Percentiles rank a stretch among this genome's conserved stretches.
phyloP scores from a whole-genome alignment of 1,140 invertebrate genomes.

The Mesaphorura yosii region DNA sequence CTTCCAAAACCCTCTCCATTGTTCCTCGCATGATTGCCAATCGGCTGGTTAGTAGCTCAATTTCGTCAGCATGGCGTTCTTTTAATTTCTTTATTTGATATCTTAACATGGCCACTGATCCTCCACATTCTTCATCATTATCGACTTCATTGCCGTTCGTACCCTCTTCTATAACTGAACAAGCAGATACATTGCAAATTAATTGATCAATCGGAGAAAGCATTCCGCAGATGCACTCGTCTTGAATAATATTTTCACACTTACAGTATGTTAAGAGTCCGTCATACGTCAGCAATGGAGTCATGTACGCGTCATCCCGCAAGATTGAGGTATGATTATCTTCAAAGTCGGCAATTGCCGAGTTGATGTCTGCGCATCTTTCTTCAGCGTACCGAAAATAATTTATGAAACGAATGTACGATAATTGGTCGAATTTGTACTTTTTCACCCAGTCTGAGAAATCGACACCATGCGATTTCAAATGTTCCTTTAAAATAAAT shows the following conservation, averaged over 20 bases:
- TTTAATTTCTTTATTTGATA: not conserved
- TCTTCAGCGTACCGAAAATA: conserved; percentile 38
- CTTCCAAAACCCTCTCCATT: conserved; percentile 10
- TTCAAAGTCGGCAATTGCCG: conserved; percentile 46
- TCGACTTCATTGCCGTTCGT: too few relatives aligned
- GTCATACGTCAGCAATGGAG: conserved; percentile 62
- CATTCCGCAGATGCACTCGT: not conserved
- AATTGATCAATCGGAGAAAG: not conserved
- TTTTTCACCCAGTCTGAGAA: too few relatives aligned
- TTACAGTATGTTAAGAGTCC: conserved; percentile 72
- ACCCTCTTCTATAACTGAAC: too few relatives aligned
- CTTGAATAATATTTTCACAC: conserved; percentile 22
- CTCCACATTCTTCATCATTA: not conserved
- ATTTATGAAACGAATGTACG: conserved; percentile 78
- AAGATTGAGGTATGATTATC: conserved; percentile 44
- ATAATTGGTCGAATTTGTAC: conserved; percentile 67
- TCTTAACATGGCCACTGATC: not conserved
- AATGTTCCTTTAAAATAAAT: too few relatives aligned
- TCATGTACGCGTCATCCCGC: conserved; percentile 43
- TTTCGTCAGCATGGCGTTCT: conserved; percentile 1
- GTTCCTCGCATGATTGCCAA: conserved; percentile 12
- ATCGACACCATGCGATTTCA: too few relatives aligned
- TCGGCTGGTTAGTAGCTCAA: not conserved
- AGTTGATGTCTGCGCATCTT: conserved; percentile 37
- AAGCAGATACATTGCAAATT: too few relatives aligned